phyloP scores from a whole-genome alignment of 2,888 invertebrate genomes.

The Cephus pulcher region DNA sequence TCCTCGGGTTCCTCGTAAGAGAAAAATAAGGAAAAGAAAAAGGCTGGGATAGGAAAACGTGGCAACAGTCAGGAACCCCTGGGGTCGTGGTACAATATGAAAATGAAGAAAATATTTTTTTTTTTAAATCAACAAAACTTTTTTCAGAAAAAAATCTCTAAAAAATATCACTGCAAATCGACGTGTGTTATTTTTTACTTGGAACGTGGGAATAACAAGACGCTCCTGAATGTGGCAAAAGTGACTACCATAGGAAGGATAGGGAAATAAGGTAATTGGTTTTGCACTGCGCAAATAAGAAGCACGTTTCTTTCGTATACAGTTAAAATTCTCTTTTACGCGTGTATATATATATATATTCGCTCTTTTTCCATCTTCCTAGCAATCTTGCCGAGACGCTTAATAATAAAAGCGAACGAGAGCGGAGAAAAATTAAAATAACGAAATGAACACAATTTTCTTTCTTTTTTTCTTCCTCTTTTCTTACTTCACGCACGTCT shows the following conservation, averaged over 20 bases:
- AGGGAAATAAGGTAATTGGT: no score
- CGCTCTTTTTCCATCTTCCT: neutral
- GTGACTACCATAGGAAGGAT: no score
- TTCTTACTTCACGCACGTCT: slow-evolving; percentile 8
- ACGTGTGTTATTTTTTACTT: no score
- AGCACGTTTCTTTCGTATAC: neutral
- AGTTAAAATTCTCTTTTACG: neutral
- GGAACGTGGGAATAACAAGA: no score
- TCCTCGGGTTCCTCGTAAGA: neutral
- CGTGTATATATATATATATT: neutral
- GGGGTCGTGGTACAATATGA: neutral
- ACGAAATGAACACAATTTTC: neutral
- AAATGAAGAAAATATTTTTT: neutral
- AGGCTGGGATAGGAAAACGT: neutral
- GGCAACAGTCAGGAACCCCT: neutral
- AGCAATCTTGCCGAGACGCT: neutral
- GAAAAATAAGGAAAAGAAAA: neutral
- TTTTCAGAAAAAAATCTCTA: neutral
- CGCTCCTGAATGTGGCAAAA: no score
- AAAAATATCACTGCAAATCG: neutral
- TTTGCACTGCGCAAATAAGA: no score
- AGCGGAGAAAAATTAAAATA: neutral
- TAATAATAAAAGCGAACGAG: neutral
- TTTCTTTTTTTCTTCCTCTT: neutral
- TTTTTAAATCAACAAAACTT: neutral